A percentile compares a stretch with the other conserved stretches of the same genome.
These are phyloP conservation scores for Plemyria rubiginata DNA, from an alignment of 2,888 invertebrate species.

Conservation along the genomic window DNA sequence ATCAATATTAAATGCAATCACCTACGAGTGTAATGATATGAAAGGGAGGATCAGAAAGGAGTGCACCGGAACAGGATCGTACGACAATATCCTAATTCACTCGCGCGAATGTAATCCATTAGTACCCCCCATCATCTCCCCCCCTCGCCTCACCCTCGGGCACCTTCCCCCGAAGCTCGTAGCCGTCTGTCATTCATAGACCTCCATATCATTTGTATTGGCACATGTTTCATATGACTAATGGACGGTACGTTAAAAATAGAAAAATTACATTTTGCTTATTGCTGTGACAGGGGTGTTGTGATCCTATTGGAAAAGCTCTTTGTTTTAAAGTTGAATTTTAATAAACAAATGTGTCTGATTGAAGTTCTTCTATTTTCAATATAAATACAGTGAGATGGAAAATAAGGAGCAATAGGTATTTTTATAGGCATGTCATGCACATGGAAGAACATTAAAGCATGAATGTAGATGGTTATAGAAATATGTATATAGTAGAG, in stretches of 20 bases:
- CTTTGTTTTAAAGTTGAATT: slow-evolving; percentile 7
- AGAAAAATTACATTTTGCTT: slow-evolving; percentile 62
- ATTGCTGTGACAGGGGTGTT: slow-evolving; percentile 56
- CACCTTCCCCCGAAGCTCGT: slow-evolving; percentile 44
- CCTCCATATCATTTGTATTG: slow-evolving; percentile 84
- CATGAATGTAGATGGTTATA: too few species aligned
- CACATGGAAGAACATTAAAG: too few species aligned
- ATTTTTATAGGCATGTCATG: too few species aligned
- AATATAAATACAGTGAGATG: too few species aligned
- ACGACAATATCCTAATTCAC: slow-evolving; percentile 85
- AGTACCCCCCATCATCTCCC: slow-evolving; percentile 59
- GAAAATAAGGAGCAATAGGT: too few species aligned
- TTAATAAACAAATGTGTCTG: slow-evolving; percentile 7
- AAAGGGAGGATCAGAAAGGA: slow-evolving; percentile 70
- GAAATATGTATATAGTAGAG: too few species aligned
- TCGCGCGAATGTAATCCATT: slow-evolving; percentile 84
- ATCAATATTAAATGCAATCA: slow-evolving; percentile 60
- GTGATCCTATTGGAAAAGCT: slow-evolving; percentile 12
- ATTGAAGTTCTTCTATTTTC: background rate
- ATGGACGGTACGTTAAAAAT: slow-evolving; percentile 78
- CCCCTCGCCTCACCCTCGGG: slow-evolving; percentile 37
- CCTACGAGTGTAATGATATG: slow-evolving; percentile 53
- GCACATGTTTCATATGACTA: slow-evolving; percentile 84
- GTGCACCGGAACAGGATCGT: slow-evolving; percentile 81
- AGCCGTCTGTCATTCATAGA: slow-evolving; percentile 82